Base-by-base conservation (phyloP, 2,888 invertebrate species). In the Nomada ruficornis region DNA sequence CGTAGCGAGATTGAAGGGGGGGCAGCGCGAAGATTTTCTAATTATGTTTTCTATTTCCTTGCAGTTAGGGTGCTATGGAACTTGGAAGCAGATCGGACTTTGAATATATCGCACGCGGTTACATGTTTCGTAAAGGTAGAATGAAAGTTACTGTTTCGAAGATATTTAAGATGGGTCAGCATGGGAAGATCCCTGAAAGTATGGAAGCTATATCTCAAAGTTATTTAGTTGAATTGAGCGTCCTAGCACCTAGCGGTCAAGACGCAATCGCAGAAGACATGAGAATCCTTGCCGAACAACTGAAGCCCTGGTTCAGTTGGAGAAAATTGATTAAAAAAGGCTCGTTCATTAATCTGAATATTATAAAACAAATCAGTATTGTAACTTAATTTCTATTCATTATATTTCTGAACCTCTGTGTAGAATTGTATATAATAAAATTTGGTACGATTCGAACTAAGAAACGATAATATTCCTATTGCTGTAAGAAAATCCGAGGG, bases 131-230 rank as follows among this genome's bases (percentile, higher is more conserved):
- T n/a, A n/a, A 99, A 94, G 99, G 99, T 0, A 95, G 98, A 80
- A 98, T 99, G 98, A 99, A 99, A 94, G 97, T 99, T 26, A 98
- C 98, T 0, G 98, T 99, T 0, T 98, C 98, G 0, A 99, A 99
- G 94, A 97, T 99, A 77, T 98, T 97, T 91, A 98, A 98, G 95
- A 96, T 97, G 94, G 95, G 95, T 59, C 96, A 97, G 73, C 96
- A 97, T 73, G 96, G 96, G 54, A 97, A 97, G 91, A 95, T 95
- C 42, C 94, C 95, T 52, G 96, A 97, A 86, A 95, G 95, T 88
- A 94, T 96, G 57, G 98, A 99, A 92, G 96, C 98, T 0, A 96
- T 99, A 89, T 98, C 98, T 1, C 97, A 97, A 91, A 98, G 98
- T 91, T 98, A 98, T 94, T 95, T 99, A 47, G 99, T 99, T 0